These are phyloP conservation scores for Bubo bubo DNA, from an alignment of 2,113 vertebrate genomes.

Conservation along the genomic window DNA sequence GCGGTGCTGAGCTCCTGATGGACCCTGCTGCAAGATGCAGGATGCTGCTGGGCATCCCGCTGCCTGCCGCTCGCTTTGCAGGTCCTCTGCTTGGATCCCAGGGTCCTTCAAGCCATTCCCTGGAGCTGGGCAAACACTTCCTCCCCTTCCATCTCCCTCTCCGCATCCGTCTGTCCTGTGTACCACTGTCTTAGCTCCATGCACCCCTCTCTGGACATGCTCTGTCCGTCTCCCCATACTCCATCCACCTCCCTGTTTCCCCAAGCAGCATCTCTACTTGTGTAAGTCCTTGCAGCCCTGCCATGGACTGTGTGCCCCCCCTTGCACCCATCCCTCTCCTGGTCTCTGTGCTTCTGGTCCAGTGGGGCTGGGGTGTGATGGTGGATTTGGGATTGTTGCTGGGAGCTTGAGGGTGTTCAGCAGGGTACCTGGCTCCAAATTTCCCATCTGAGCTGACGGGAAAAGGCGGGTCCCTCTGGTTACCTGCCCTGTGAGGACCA, in stretches of 20 bases:
- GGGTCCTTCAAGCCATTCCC: not conserved
- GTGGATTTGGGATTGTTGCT: not conserved
- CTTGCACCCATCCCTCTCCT: not conserved
- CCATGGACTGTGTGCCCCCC: accelerated
- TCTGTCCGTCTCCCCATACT: not conserved
- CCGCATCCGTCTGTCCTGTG: accelerated
- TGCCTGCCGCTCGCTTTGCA: not conserved
- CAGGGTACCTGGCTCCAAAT: not conserved
- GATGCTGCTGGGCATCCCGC: not conserved
- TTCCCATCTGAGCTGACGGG: not conserved
- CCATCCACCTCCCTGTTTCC: not conserved
- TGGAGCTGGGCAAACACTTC: not conserved
- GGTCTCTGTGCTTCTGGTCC: not conserved
- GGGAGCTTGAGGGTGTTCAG: not conserved
- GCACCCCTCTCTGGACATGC: not conserved
- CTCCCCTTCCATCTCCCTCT: not conserved
- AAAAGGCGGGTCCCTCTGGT: not conserved
- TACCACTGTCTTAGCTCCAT: not conserved
- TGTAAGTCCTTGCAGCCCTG: not conserved
- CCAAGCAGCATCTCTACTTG: not conserved
- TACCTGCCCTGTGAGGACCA: not conserved
- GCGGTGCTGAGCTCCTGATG: not conserved
- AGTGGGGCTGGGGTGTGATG: not conserved
- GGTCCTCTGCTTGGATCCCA: not conserved
- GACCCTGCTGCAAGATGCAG: not conserved